Conservation (phyloP, 2,113 vertebrate genomes). For the Sylvia atricapilla region DNA sequence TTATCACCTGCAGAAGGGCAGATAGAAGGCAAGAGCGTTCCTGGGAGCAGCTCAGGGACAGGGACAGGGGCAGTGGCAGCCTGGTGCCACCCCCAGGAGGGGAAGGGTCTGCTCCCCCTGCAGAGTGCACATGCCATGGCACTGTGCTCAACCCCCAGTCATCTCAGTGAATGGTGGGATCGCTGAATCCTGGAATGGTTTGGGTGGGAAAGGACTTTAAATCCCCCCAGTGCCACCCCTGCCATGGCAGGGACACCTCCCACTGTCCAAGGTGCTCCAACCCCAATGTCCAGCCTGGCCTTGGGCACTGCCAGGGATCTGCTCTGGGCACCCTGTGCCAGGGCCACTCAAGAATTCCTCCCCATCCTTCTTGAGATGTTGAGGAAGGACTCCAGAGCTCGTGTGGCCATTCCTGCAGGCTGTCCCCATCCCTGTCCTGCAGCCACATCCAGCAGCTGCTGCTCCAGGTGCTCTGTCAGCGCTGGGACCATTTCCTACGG, state of each 20-base stretch:
- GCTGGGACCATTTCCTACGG: rapidly evolving
- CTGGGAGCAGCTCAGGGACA: neutral
- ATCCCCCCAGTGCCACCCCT: neutral
- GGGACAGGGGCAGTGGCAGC: neutral
- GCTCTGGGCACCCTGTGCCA: neutral
- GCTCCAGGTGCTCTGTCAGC: rapidly evolving
- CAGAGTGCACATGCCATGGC: rapidly evolving
- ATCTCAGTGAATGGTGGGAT: neutral
- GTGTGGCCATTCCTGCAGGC: rapidly evolving
- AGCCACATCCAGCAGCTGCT: neutral
- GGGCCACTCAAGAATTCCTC: neutral
- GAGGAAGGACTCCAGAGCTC: neutral
- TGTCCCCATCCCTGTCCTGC: rapidly evolving
- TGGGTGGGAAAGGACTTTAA: rapidly evolving
- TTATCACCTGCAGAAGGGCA: rapidly evolving
- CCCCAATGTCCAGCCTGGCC: neutral
- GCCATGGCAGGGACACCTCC: neutral
- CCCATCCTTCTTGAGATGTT: neutral
- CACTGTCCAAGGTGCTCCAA: too few species aligned
- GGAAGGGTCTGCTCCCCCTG: neutral
- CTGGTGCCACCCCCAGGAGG: too few species aligned
- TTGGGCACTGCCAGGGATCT: neutral
- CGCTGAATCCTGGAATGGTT: neutral
- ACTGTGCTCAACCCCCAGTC: rapidly evolving
- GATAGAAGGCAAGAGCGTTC: rapidly evolving